Base-by-base conservation (phyloP, 2,888 invertebrate genomes). In the Gonocerus acuteangulatus region DNA sequence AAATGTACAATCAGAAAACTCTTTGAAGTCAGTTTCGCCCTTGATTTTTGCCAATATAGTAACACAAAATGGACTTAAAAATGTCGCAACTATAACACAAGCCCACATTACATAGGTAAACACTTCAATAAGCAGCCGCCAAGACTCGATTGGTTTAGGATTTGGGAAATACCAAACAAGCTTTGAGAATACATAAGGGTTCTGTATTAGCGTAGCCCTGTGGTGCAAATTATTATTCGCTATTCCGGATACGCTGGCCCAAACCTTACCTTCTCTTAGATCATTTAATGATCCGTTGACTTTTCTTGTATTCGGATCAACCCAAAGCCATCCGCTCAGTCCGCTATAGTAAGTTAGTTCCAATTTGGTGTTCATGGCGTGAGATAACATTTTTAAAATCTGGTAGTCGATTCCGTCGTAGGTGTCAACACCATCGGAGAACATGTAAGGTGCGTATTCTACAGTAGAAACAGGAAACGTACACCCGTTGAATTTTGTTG, bases 141-240 rank as follows among this genome's bases (percentile, higher is more conserved):
- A 57, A 3, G 44, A 16, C 19, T 27, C 32, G 9, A 47, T 34
- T 1, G 19, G 27, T 44, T 19, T 36, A 1, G 57, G 57, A 13
- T 57, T 47, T 0, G 57, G 45, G 16, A 47, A 57, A 23, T 32
- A 57, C 57, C 57, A 57, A 11, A 47, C 15, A 9, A 57, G 34
- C 1, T n/a, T 34, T 1, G 32, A 13, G 27, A 18, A 45, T 1
- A 57, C 57, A 23, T 47, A 57, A 1, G 45, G 57, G 1, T 21
- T 16, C n/a, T 22, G 18, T 2, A 27, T 47, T 4, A 19, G 9
- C 1, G 1, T 23, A 9, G 13, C 47, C 7, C 44, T 18, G 15
- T 57, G 45, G 6, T 57, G 57, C 45, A 57, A 18, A 1, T 23
- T 4, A 18, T 47, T 57, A 13, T 47, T 57, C 0, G 32, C 16